These are phyloP conservation scores for Netelia fuscicornis DNA, from an alignment of 2,888 invertebrate genomes.

Conservation along the genomic window DNA sequence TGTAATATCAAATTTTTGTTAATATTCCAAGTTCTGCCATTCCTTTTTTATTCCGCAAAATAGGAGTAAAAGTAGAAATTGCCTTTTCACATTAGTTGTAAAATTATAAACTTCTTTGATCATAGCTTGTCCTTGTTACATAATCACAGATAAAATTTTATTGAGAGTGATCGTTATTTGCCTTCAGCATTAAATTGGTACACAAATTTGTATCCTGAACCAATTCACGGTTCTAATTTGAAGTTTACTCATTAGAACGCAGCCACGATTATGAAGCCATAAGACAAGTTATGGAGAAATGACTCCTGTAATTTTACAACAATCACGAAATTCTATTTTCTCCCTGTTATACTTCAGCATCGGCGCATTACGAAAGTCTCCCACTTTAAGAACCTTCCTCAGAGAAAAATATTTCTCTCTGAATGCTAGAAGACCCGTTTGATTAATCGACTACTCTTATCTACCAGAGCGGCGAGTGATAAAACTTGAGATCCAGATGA, in stretches of 20 bases:
- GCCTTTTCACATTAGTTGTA: too few relatives aligned
- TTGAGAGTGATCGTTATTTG: not conserved
- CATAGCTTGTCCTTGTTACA: too few relatives aligned
- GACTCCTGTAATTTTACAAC: not conserved
- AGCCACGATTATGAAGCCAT: not conserved
- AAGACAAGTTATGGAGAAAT: not conserved
- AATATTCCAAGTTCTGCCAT: not conserved
- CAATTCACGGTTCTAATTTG: not conserved
- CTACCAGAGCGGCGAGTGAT: conserved; percentile 92
- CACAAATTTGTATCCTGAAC: not conserved
- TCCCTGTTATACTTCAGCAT: not conserved
- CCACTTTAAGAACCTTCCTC: not conserved
- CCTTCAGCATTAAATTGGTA: not conserved
- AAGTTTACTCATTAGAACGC: not conserved
- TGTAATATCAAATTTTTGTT: not conserved
- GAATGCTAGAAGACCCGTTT: not conserved
- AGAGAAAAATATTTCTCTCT: not conserved
- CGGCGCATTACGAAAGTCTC: not conserved
- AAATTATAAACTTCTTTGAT: too few relatives aligned
- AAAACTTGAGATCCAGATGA: conserved; percentile 91
- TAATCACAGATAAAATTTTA: too few relatives aligned
- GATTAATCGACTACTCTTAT: conserved; percentile 27
- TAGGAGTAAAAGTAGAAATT: too few relatives aligned
- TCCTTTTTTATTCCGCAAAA: too few relatives aligned
- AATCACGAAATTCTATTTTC: not conserved